Conservation (phyloP, 2,888 invertebrate genomes). For the Troides helena region DNA sequence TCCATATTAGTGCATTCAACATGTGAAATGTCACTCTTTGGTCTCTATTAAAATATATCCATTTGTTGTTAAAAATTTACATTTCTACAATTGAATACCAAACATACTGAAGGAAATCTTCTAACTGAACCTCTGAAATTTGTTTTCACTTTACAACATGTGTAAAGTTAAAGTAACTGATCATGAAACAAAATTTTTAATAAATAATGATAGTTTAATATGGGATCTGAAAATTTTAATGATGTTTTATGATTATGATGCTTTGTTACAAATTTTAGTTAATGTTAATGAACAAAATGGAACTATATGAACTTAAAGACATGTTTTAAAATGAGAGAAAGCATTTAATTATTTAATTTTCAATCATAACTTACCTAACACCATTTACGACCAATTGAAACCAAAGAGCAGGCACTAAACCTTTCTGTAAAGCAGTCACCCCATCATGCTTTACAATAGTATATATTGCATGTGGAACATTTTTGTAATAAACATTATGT, state of each 20-base stretch:
- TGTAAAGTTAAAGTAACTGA: neutral
- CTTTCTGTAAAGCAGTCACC: slow-evolving; percentile 85
- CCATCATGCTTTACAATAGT: slow-evolving; percentile 89
- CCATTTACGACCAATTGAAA: slow-evolving; percentile 83
- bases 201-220: neutral
- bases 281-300: neutral
- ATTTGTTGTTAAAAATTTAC: neutral
- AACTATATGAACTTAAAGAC: neutral
- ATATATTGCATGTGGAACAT: slow-evolving; percentile 89
- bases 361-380: slow-evolving; percentile 39
- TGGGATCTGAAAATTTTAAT: neutral
- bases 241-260: neutral
- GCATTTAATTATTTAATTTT: neutral
- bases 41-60: neutral
- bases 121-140: neutral
- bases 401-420: slow-evolving; percentile 89
- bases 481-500: slow-evolving; percentile 82
- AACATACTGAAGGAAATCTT: neutral
- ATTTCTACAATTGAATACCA: neutral
- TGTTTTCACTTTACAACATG: too few species aligned
- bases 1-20: neutral
- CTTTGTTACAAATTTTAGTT: neutral
- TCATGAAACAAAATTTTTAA: neutral
- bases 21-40: neutral
- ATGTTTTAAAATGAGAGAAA: neutral